Conservation (phyloP, 2,113 vertebrate genomes). For the Chloroceryle aenea region DNA sequence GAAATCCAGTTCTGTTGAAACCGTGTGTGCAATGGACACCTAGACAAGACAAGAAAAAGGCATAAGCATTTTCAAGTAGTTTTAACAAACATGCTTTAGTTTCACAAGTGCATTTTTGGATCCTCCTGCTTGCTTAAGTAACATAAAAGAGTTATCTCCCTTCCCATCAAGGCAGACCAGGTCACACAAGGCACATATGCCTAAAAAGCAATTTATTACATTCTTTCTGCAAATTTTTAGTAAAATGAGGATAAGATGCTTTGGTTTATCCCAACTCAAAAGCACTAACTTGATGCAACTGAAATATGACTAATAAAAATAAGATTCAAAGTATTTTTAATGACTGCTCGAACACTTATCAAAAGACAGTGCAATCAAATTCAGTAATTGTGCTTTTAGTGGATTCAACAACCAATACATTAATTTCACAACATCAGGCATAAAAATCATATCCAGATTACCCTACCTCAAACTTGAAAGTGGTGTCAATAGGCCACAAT, state of each 20-base stretch:
- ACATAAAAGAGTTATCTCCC: not conserved
- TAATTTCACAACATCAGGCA: not conserved
- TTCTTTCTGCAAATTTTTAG: not conserved
- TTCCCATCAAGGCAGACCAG: not conserved
- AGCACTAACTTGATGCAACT: not conserved
- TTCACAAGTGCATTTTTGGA: not conserved
- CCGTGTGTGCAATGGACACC: conserved; percentile 99
- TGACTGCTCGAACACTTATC: not conserved
- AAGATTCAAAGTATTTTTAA: not conserved
- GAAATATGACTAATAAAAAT: not conserved
- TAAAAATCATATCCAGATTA: not conserved
- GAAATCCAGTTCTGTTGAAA: conserved; percentile 97
- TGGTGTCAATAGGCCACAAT: not conserved
- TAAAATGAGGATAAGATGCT: not conserved
- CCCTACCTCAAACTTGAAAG: not conserved
- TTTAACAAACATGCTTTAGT: not conserved
- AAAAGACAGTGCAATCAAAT: not conserved
- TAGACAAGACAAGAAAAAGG: conserved; percentile 67
- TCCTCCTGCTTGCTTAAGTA: not conserved
- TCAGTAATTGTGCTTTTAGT: not conserved
- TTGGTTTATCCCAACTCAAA: not conserved
- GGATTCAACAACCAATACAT: not conserved
- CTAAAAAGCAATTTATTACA: not conserved
- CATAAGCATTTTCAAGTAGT: not conserved
- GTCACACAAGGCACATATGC: not conserved